Percentiles rank a stretch among this genome's conserved stretches.
These are phyloP conservation scores for Ibidorhyncha struthersii DNA, from an alignment of 2,113 vertebrate species.

Conservation along the genomic window DNA sequence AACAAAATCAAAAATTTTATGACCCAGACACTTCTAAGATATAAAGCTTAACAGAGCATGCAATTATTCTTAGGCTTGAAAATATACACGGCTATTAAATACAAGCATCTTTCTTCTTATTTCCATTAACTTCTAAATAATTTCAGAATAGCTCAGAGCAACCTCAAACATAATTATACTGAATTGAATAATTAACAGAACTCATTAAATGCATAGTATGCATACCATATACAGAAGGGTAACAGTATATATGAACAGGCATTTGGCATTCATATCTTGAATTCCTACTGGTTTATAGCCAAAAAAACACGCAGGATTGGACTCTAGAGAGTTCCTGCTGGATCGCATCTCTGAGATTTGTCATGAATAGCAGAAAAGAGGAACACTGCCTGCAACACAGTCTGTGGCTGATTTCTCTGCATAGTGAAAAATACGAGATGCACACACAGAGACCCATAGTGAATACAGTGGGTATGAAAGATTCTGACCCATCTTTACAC, in stretches of 20 bases:
- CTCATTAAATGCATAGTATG: background rate
- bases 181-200: background rate
- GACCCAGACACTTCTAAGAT: background rate
- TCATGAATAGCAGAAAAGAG: background rate
- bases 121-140: background rate
- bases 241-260: background rate
- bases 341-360: background rate
- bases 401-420: background rate
- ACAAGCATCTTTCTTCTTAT: background rate
- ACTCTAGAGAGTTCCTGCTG: background rate
- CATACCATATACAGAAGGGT: background rate
- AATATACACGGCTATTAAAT: background rate
- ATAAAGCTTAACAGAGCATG: background rate
- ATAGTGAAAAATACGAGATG: background rate
- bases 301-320: background rate
- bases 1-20: background rate
- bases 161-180: background rate
- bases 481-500: background rate
- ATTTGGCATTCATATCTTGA: background rate
- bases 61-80: background rate
- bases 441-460: accelerated
- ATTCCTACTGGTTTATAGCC: background rate
- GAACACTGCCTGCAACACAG: background rate
- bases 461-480: background rate
- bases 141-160: conserved; percentile 17